Conservation (phyloP, 2,113 vertebrate species). For the western clawed frog (Xenopus tropicalis) region UCB_Xtro_10.0 CM004446.2:50855501-50856000, state of each 20-base stretch:
- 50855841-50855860: not conserved
- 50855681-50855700: conserved; percentile 1
- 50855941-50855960: not conserved
- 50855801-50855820: conserved; percentile 27
- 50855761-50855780: conserved; percentile 14
- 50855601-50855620: conserved; percentile 11
- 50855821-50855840: conserved; percentile 12
- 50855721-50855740: conserved; percentile 35
- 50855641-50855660: conserved; percentile 6
- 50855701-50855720: conserved; percentile 17
- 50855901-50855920: not conserved
- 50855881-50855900: not conserved
- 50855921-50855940: not conserved
- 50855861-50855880: conserved; percentile 1
- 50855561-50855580: not conserved
- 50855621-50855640: conserved; percentile 30
- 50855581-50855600: not conserved
- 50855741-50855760: conserved; percentile 24
- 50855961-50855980: no score
- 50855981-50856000: no score
- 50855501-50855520: no score
- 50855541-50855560: not conserved
- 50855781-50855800: conserved; percentile 25
- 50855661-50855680: conserved; percentile 1
- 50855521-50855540: not conserved